Percentiles rank a stretch among this genome's conserved stretches.
Evolutionary conservation across 2,888 invertebrate genomes (phyloP).

Genomic region (Bombylius major): DNA sequence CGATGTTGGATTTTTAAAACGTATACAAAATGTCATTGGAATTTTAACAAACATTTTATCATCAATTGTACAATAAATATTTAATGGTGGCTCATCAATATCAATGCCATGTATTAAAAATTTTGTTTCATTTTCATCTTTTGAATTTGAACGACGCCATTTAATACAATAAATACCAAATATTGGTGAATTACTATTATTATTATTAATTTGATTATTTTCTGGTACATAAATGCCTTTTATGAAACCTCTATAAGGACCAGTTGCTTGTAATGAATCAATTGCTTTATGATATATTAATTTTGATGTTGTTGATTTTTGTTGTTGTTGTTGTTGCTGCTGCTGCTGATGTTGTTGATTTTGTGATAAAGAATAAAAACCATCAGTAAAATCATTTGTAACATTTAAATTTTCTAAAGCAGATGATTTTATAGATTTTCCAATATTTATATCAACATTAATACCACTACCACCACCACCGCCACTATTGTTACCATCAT

Average conservation of each 20-base stretch:
- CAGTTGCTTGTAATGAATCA: conserved; percentile 33
- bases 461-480: background rate
- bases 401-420: conserved; percentile 4
- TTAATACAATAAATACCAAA: conserved; percentile 35
- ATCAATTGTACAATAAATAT: conserved; percentile 35
- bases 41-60: conserved; percentile 37
- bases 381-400: too few species aligned
- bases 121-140: conserved; percentile 35
- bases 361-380: too few species aligned
- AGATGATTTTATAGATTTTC: too few species aligned
- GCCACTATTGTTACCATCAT: background rate
- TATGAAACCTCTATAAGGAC: conserved; percentile 32
- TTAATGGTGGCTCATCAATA: conserved; percentile 32
- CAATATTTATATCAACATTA: background rate
- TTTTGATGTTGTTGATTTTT: conserved; percentile 17
- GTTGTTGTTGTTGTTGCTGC: conserved; percentile 6
- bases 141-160: conserved; percentile 30
- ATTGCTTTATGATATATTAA: conserved; percentile 30
- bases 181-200: conserved; percentile 11
- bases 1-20: conserved; percentile 32
- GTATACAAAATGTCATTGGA: conserved; percentile 34
- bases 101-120: conserved; percentile 31
- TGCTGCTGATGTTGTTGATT: background rate
- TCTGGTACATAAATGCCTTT: conserved; percentile 23
- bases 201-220: too few species aligned